These are phyloP conservation scores for Eclectus roratus DNA, from an alignment of 2,113 vertebrate genomes.

Conservation along the genomic window DNA sequence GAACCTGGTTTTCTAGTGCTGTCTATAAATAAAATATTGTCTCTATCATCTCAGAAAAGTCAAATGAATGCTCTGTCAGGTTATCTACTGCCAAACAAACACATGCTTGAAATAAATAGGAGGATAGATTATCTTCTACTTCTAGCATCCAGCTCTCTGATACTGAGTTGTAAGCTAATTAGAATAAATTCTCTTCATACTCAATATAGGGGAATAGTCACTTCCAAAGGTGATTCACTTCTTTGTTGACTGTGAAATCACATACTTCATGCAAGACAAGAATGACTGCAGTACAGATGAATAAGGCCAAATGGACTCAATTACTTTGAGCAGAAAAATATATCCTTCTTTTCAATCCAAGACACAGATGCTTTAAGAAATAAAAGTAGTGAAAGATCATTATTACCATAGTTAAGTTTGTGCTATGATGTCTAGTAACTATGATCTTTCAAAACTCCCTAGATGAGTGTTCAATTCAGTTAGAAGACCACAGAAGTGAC, in stretches of 20 bases:
- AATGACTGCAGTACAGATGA: not conserved
- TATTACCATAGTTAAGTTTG: not conserved
- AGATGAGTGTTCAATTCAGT: not conserved
- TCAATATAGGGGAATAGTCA: not conserved
- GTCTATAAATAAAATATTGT: not conserved
- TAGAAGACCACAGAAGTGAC: not conserved
- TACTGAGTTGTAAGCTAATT: not conserved
- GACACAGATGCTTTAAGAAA: not conserved
- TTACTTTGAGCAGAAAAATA: not conserved
- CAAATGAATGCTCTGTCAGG: not conserved
- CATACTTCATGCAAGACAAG: not conserved
- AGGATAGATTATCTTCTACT: not conserved
- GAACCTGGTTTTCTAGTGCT: not conserved
- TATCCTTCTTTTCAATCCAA: not conserved
- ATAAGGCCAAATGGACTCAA: not conserved
- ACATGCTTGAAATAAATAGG: not conserved
- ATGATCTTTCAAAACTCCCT: not conserved
- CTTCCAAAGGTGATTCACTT: not conserved
- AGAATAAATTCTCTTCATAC: not conserved
- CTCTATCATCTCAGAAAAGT: not conserved
- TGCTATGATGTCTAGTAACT: not conserved
- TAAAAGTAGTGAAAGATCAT: not conserved
- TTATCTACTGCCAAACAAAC: not conserved
- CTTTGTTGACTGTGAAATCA: not conserved
- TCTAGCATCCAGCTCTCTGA: not conserved